Conservation (phyloP, 23 tunicate genomes). For the Styela clava region DNA sequence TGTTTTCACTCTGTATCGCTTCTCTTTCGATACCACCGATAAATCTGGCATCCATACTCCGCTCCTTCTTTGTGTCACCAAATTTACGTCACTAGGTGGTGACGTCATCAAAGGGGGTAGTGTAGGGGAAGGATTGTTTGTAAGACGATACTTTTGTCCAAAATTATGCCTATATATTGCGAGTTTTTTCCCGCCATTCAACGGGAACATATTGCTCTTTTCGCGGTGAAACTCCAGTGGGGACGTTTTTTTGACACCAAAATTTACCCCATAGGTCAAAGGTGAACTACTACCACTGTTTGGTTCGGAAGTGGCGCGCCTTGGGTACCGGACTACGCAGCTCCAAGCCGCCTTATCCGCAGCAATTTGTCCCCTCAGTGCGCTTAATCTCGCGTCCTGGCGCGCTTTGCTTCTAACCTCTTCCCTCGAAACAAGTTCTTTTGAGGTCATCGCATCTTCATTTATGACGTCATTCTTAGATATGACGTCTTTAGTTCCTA, state of each 20-base stretch:
- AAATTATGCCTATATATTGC: background rate
- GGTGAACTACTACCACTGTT: background rate
- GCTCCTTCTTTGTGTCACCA: background rate
- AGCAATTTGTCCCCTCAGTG: conserved; percentile 3
- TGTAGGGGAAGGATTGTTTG: background rate
- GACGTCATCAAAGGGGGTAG: conserved; percentile 13
- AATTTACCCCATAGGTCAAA: background rate
- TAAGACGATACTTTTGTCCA: background rate
- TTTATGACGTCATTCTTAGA: background rate
- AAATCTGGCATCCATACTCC: conserved; percentile 18
- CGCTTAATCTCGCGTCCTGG: background rate
- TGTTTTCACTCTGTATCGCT: background rate
- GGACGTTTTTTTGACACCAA: background rate
- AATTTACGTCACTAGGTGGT: background rate
- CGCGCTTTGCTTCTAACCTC: background rate
- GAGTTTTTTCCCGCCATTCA: conserved; percentile 1
- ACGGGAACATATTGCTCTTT: background rate
- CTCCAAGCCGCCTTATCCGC: conserved; percentile 1
- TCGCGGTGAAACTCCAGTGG: background rate
- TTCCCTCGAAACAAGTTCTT: background rate
- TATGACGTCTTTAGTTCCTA: background rate
- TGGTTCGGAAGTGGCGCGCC: background rate
- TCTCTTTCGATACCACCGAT: background rate
- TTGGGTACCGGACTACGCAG: background rate
- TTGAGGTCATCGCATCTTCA: background rate